Evolutionary conservation across 1,140 invertebrate species (phyloP), one percentile per base, ranked within the genome.

Genomic region (Carposina sasakii): DNA sequence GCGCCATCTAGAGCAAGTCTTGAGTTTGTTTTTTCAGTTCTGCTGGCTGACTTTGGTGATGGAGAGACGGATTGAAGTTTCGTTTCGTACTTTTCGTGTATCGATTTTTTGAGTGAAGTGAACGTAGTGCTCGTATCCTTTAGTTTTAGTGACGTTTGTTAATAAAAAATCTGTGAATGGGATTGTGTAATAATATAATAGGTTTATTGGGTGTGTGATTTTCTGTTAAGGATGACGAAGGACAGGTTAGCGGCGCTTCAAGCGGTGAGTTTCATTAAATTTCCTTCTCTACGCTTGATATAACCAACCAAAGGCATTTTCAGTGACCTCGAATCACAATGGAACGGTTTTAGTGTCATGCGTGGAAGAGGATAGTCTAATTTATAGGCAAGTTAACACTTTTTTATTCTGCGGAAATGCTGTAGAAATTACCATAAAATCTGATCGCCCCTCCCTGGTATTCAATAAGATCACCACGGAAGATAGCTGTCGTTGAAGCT

Each of bases 221-320:
- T 76, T 81, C 76, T 86, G 81, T 85, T 87, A 86, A 92, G 88
- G 87, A 98, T 98, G 96, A 97, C 95, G 86, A 98, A 97, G 91
- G 96, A 98, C 91, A 95, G 96, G 91, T 94, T 98, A 90, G 94
- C 95, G 88, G 96, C 95, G 82, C 90, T 97, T 67, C 94, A 95
- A 90, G 95, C 95, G 91, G 94, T 96, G 89, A 91, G 92, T 89
- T 72, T 64, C 36, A 60, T 67, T 67, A 61, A 55, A 54, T 71
- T 66, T 61, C 50, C 69, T 68, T 62, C 59, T 64, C 62, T 57
- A 52, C 56, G 58, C 52, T 68, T 41, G 15, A 12, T 12, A 22
- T 20, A 61, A 63, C 57, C 71, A 81, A 71, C 72, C 65, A 77
- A 73, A 70, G 65, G 68, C 63, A 69, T 75, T 65, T 17, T 46